Conservation (phyloP, 1,140 invertebrate species). For the Drosophila ironensis region DNA sequence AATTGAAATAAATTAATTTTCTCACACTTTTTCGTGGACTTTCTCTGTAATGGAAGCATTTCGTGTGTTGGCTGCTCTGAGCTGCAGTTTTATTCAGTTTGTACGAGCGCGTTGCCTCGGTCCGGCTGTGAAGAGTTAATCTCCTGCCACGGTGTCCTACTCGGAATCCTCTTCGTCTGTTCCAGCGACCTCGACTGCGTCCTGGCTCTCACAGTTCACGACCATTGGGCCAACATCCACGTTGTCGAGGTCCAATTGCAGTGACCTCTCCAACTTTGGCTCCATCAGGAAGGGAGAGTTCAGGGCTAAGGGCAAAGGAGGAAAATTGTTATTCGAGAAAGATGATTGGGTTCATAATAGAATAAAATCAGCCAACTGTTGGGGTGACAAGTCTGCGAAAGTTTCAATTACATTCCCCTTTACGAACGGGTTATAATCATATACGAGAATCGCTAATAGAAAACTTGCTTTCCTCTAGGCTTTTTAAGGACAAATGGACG, state of each 20-base stretch:
- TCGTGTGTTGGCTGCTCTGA: background rate
- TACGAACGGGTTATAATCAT: too few species aligned
- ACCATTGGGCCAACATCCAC: too few species aligned
- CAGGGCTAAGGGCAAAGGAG: background rate
- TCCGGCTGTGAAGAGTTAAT: constrained; percentile 10
- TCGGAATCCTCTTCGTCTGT: background rate
- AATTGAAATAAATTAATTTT: constrained; percentile 74
- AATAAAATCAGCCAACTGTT: background rate
- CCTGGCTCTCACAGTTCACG: background rate
- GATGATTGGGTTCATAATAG: constrained; percentile 13
- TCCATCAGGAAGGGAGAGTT: constrained; percentile 14
- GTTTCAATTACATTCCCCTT: too few species aligned
- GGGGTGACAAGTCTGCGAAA: constrained; percentile 3
- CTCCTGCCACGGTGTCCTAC: background rate
- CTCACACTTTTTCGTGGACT: constrained; percentile 26
- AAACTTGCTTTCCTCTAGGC: too few species aligned
- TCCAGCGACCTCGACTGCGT: background rate
- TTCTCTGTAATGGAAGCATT: constrained; percentile 20
- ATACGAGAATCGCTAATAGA: too few species aligned
- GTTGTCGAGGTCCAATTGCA: background rate
- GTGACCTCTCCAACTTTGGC: constrained; percentile 8
- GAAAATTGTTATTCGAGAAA: constrained; percentile 1
- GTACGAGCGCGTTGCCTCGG: background rate
- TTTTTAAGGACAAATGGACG: background rate
- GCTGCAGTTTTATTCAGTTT: constrained; percentile 23